Percentiles rank a stretch among this genome's conserved stretches.
Conservation (phyloP, 2,113 vertebrate species). For the Acrocephalus arundinaceus region DNA sequence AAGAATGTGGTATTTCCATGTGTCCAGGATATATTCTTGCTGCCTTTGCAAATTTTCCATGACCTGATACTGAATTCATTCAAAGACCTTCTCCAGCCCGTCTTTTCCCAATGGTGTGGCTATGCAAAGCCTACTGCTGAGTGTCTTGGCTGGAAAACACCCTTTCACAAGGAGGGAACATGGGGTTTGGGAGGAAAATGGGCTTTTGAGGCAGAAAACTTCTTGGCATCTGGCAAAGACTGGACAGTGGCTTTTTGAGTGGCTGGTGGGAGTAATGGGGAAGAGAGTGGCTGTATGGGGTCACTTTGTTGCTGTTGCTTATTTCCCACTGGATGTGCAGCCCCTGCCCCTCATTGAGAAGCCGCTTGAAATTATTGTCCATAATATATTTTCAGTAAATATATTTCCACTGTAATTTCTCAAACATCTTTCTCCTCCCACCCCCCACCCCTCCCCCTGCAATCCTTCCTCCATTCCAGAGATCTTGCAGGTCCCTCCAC, state of each 20-base stretch:
- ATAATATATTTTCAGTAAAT: not conserved
- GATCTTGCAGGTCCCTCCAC: not conserved
- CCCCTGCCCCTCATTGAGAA: fast-evolving
- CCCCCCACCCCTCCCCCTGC: fast-evolving
- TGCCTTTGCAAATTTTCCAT: not conserved
- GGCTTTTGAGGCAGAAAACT: not conserved
- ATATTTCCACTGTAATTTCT: not conserved
- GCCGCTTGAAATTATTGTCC: fast-evolving
- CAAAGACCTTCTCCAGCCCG: not conserved
- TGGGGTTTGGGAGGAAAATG: fast-evolving
- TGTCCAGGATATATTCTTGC: not conserved
- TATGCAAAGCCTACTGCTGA: fast-evolving
- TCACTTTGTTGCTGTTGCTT: not conserved
- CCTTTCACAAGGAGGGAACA: not conserved
- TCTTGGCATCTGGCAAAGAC: not conserved
- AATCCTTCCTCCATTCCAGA: not conserved
- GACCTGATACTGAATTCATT: fast-evolving
- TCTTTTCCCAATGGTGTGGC: fast-evolving
- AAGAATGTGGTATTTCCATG: fast-evolving
- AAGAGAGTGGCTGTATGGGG: not conserved
- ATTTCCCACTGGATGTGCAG: not conserved
- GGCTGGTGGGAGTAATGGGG: not conserved
- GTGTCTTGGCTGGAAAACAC: fast-evolving
- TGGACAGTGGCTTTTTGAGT: not conserved
- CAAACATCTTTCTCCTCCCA: not conserved